phyloP scores from a whole-genome alignment of 2,797 vertebrate genomes.

The Tarsius wallacei region DNA sequence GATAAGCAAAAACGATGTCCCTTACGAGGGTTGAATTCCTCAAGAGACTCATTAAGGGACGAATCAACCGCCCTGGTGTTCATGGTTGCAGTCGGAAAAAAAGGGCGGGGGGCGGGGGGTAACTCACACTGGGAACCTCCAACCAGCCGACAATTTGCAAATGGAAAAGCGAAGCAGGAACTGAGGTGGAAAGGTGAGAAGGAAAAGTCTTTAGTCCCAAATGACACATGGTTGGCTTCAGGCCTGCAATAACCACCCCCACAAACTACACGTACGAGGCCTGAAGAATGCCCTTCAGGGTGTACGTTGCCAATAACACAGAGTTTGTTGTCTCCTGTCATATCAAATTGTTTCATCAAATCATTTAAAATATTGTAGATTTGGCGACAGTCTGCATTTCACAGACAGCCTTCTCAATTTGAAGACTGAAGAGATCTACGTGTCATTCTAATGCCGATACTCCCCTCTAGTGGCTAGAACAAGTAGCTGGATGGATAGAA shows the following conservation, averaged over 20 bases:
- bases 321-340: neutral
- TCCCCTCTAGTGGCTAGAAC: conserved; percentile 81
- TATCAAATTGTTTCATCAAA: conserved; percentile 37
- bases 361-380: conserved; percentile 22
- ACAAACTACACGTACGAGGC: neutral
- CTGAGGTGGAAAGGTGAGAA: neutral
- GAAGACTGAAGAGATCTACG: rapidly evolving
- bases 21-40: neutral
- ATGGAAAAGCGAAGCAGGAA: neutral
- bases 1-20: neutral
- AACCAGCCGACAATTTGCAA: neutral
- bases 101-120: neutral
- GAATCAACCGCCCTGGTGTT: neutral
- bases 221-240: neutral
- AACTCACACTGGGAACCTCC: neutral
- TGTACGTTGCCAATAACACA: neutral
- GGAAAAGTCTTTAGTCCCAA: neutral
- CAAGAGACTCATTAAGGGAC: neutral
- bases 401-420: neutral
- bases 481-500: neutral
- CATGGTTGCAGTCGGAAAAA: neutral
- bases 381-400: neutral
- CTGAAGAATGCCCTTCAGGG: conserved; percentile 14
- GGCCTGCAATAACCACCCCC: neutral
- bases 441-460: conserved; percentile 79